Evolutionary conservation across 2,797 vertebrate species (phyloP).

Genomic region (Tympanoctomys barrerae): DNA sequence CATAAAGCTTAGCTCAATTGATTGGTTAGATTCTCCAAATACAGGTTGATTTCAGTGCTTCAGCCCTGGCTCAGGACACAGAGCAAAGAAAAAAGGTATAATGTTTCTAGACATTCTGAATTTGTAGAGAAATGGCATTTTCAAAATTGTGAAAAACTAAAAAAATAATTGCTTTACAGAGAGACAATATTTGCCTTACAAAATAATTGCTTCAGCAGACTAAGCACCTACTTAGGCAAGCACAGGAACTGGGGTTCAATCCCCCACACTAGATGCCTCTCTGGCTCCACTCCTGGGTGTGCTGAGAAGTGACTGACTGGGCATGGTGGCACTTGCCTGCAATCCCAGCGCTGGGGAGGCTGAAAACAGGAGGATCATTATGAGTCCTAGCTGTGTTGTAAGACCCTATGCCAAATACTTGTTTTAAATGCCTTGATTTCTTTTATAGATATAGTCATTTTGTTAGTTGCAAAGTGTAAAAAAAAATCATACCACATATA

Average conservation of each 20-base stretch:
- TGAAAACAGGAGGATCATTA: no score
- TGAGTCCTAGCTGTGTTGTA: no score
- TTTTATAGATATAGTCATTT: background rate
- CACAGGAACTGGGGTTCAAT: no score
- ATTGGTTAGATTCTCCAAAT: background rate
- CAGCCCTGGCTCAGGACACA: background rate
- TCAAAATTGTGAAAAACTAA: background rate
- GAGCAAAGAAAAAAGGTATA: background rate
- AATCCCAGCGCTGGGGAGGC: no score
- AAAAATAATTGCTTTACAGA: background rate
- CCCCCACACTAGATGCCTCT: no score
- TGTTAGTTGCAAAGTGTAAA: background rate
- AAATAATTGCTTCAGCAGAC: no score
- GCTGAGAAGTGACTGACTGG: no score
- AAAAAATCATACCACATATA: background rate
- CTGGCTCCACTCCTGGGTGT: no score
- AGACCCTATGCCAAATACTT: no score
- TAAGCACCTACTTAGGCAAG: no score
- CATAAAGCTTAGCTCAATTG: background rate
- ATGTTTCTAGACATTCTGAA: constrained; percentile 18
- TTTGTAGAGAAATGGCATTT: background rate
- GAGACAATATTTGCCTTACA: no score
- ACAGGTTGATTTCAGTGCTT: background rate
- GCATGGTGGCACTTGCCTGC: no score
- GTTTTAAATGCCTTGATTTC: background rate